Base-by-base conservation (phyloP, 1,140 invertebrate genomes). In the Drosophila biarmipes region DNA sequence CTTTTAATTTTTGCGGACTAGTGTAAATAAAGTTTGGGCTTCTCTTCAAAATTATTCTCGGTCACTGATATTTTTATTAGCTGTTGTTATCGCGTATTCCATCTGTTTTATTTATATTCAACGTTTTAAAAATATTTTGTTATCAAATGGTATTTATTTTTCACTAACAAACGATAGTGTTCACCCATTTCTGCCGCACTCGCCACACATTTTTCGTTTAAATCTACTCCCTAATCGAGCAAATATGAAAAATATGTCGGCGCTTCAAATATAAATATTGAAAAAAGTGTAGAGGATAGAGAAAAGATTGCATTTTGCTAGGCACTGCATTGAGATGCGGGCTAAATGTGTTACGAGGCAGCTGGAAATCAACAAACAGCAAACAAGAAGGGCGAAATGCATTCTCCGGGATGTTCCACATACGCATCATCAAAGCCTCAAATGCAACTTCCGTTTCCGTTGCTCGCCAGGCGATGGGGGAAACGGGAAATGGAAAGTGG, bases 371-470 rank as follows among this genome's bases (percentile, higher is more conserved):
- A 73, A 73, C 68, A 67, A 51, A 57, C 48, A 38, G 62, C 62
- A 57, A 66, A 73, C 67, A 71, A 51, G 48, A 31, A 15, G 62
- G 34, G 67, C 68, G 37, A 40, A 74, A 55, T 45, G 71, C 64
- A 75, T 51, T 49, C 49, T 56, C 52, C 57, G 51, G 46, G 34
- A 48, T 69, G 67, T 38, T 68, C 51, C 67, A 69, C 63, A 71
- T 38, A 69, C 61, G 68, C 62, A 87, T 81, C 67, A 86, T 86
- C 82, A 87, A 78, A 86, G 74, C 73, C 82, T 78, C 53, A 72
- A 89, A 87, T 87, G 84, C 75, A 80, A 89, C 79, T 67, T 87
- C 84, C 84, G 85, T 73, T 87, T 87, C 84, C 84, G 84, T 73
- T 55, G 73, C 78, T 61, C 61, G 63, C 49, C 52, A 12, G 38